These are phyloP conservation scores for Caranx ignobilis DNA, from an alignment of 2,113 vertebrate genomes.

Conservation along the genomic window DNA sequence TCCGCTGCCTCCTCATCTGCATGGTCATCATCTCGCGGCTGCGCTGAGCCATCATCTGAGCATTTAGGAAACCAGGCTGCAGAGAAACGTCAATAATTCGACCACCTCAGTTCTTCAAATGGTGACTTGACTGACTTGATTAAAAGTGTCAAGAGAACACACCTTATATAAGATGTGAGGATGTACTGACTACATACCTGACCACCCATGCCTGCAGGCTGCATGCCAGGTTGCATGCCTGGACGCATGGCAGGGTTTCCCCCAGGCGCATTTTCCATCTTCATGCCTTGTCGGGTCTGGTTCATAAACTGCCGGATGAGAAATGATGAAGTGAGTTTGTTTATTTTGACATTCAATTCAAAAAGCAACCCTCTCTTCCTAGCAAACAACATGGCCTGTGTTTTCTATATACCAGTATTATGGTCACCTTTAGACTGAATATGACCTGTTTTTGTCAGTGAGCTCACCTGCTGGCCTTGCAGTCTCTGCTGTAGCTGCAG, in stretches of 20 bases:
- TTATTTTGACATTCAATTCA: not conserved
- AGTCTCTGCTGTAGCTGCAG: slow-evolving; percentile 97
- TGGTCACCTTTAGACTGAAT: not conserved
- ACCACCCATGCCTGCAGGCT: slow-evolving; percentile 79
- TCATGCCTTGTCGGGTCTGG: slow-evolving; percentile 91
- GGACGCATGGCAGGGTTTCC: slow-evolving; percentile 88
- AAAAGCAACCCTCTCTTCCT: not conserved
- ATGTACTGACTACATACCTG: slow-evolving; percentile 80
- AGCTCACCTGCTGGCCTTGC: slow-evolving; percentile 94
- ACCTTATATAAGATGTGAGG: not conserved
- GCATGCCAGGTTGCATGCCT: slow-evolving; percentile 86
- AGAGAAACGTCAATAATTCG: slow-evolving; percentile 24
- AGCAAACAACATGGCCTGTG: not conserved
- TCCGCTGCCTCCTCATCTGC: slow-evolving; percentile 92
- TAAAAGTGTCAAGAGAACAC: not conserved
- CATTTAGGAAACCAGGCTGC: slow-evolving; percentile 92
- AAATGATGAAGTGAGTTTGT: not conserved
- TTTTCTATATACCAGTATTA: not conserved
- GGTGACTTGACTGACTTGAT: not conserved
- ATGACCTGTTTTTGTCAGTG: not conserved
- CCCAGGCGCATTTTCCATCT: slow-evolving; percentile 88
- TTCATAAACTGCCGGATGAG: slow-evolving; percentile 90
- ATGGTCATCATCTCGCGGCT: slow-evolving; percentile 92
- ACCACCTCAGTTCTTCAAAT: not conserved
- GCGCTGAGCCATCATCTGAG: slow-evolving; percentile 96